phyloP scores from a whole-genome alignment of 2,797 vertebrate genomes.

The Chaetophractus vellerosus region DNA sequence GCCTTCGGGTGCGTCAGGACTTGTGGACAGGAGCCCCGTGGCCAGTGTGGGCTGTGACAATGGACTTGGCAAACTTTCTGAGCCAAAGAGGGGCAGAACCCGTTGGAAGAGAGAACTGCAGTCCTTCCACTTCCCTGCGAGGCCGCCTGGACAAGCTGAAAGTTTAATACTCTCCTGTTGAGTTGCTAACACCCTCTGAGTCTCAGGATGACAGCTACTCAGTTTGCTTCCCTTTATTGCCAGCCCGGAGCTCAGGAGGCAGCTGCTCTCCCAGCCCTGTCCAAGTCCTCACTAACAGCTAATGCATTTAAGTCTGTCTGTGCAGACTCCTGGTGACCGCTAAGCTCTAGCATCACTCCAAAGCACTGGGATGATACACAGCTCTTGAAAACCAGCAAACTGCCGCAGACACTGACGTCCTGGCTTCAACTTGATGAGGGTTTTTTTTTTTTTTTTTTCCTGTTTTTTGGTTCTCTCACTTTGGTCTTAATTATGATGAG shows the following conservation, averaged over 20 bases:
- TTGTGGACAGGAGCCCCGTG: background rate
- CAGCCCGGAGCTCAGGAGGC: background rate
- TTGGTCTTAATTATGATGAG: background rate
- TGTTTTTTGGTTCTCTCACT: background rate
- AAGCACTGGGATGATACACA: background rate
- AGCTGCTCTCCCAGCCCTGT: background rate
- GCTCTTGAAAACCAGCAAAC: background rate
- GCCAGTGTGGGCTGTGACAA: background rate
- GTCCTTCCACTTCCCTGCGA: background rate
- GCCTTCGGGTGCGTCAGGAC: background rate
- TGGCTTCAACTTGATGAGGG: background rate
- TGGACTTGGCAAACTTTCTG: background rate
- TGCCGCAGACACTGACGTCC: background rate
- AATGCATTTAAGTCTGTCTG: background rate
- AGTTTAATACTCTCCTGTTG: background rate
- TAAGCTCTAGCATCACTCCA: accelerated
- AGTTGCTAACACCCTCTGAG: background rate
- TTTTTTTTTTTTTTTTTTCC: background rate
- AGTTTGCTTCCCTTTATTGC: background rate
- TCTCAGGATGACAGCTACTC: background rate
- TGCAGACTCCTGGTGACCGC: background rate
- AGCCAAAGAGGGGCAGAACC: background rate
- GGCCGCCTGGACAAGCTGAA: background rate
- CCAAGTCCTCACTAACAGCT: background rate
- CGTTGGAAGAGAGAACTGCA: background rate